Base-by-base conservation (phyloP, 2,797 vertebrate species). In the Knipowitschia caucasica region DNA sequence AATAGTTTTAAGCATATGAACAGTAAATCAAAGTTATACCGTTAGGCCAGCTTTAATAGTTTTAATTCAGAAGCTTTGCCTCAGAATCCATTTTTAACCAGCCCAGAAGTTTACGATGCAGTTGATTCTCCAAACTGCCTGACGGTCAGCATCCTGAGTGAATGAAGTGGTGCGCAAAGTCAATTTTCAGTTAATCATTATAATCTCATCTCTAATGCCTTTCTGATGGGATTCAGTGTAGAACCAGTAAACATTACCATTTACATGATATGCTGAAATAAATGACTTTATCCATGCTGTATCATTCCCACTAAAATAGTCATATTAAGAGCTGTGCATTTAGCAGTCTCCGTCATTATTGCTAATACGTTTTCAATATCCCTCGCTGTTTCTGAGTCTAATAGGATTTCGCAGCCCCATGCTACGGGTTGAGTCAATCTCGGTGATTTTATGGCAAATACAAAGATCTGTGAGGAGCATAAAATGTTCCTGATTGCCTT, bases 401-500 rank as follows among this genome's bases (percentile, higher is more conserved):
- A 76, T 77, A 56, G 64, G 64, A 69, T 75, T 78, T 56, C 58
- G 55, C 59, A 50, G 40, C 53, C 46, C 33, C 1, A 35, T 51
- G 52, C 38, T 57, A 67, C 60, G 50, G 60, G 57, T 45, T 72
- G 45, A 85, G 77, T 81, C 78, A 61, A 66, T 81, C 74, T 69
- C 56, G 23, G 35, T 69, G 76, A 74, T 78, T 73, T 81, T 73
- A 81, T 74, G 65, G 75, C 75, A 76, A 82, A 85, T 76, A 73
- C 33, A 57, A 70, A 77, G 45, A 67, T 56, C 44, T 5, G 31
- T 56, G 47, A 77, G 67, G 68, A 59, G 70, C 70, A 77, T 76
- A 59, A 77, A 77, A 84, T 76, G 71, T 73, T 68, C 75, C 62
- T 56, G 71, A 80, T 77, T 72, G 72, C 64, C 66, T 71, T 77